Percentiles rank a stretch among this genome's conserved stretches.
phyloP scores from a whole-genome alignment of 2,797 vertebrate species.

The Agapornis canus region DNA sequence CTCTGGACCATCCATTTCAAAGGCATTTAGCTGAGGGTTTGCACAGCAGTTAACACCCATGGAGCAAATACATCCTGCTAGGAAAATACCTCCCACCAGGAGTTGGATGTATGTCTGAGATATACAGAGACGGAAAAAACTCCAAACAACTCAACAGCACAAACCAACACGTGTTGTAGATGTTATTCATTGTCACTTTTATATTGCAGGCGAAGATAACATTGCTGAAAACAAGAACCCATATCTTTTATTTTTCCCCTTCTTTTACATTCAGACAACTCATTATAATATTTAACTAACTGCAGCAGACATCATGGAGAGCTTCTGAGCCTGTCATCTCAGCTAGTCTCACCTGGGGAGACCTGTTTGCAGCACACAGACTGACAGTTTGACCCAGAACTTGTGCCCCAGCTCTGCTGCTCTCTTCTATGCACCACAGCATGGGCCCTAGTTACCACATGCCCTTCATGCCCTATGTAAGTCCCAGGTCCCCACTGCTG shows the following conservation, averaged over 20 bases:
- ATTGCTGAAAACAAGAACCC: background rate
- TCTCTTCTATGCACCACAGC: background rate
- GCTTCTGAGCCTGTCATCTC: background rate
- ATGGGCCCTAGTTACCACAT: background rate
- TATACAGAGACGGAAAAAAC: background rate
- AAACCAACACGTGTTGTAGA: background rate
- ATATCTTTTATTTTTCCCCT: background rate
- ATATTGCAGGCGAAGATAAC: slow-evolving; percentile 17
- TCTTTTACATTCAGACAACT: background rate
- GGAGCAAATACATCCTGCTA: background rate
- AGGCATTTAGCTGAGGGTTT: background rate
- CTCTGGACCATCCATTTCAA: background rate
- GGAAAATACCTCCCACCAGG: background rate
- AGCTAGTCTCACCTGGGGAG: background rate
- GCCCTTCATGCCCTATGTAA: fast-evolving
- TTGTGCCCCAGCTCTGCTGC: background rate
- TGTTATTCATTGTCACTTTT: slow-evolving; percentile 6
- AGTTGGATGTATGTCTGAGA: background rate
- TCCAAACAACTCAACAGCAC: background rate
- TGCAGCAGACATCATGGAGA: background rate
- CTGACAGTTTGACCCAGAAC: fast-evolving
- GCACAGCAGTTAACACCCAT: background rate
- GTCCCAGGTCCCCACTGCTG: background rate
- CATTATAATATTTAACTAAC: background rate
- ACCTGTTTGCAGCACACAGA: background rate